Percentiles rank a stretch among this genome's conserved stretches.
Conservation (phyloP, 2,797 vertebrate species). For the Halcyon badia region DNA sequence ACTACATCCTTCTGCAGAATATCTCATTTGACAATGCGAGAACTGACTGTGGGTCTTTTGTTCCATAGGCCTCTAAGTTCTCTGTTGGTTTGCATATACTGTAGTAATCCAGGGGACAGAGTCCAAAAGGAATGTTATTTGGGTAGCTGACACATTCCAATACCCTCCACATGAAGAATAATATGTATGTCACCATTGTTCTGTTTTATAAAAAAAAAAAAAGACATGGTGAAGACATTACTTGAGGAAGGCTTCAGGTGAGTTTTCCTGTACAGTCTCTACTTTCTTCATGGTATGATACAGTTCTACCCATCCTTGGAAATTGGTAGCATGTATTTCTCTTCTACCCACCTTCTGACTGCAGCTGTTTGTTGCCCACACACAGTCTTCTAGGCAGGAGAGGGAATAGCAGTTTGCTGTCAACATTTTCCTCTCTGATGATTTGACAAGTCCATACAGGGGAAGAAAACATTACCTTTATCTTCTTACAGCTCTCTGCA, state of each 20-base stretch:
- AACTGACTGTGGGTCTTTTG: neutral
- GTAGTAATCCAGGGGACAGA: neutral
- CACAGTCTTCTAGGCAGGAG: neutral
- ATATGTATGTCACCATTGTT: neutral
- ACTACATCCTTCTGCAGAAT: neutral
- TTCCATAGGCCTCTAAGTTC: neutral
- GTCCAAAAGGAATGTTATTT: neutral
- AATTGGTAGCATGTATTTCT: neutral
- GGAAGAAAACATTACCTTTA: neutral
- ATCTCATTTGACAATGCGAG: neutral
- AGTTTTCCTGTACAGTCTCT: neutral
- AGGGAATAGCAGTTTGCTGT: neutral
- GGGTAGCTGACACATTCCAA: neutral
- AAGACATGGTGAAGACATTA: neutral
- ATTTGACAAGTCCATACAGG: neutral
- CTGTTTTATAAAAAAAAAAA: neutral
- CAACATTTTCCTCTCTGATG: neutral
- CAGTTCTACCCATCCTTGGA: neutral
- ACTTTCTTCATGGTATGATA: neutral
- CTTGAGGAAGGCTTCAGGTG: neutral
- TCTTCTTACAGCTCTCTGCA: neutral
- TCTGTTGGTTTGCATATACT: neutral
- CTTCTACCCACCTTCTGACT: neutral
- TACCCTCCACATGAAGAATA: neutral
- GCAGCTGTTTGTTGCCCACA: neutral